These are phyloP conservation scores for Orbicella faveolata DNA, from an alignment of 64 coral and sea anemone genomes.

Conservation along the genomic window DNA sequence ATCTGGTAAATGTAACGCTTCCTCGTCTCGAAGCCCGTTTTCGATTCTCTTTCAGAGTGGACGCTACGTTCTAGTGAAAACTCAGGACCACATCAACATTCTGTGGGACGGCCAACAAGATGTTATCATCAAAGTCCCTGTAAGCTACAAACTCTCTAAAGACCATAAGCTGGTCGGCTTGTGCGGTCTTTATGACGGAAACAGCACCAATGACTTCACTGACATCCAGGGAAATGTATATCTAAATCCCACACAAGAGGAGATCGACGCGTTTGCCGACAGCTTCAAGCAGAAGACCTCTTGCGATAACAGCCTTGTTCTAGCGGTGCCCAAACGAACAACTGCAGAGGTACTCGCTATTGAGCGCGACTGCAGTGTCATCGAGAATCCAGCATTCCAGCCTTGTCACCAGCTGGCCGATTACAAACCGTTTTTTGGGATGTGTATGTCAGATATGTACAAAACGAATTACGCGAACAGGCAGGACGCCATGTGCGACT, in stretches of 20 bases:
- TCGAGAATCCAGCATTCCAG: constrained; percentile 12
- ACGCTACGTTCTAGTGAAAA: constrained; percentile 73
- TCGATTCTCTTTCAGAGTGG: constrained; percentile 59
- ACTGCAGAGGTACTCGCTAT: neutral
- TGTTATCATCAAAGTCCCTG: constrained; percentile 70
- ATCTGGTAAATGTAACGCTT: neutral
- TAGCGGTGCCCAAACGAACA: neutral
- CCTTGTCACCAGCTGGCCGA: constrained; percentile 28
- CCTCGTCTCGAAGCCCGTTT: neutral
- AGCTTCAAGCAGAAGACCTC: constrained; percentile 54
- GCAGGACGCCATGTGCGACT: constrained; percentile 70
- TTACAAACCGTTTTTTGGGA: constrained; percentile 39
- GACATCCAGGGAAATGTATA: constrained; percentile 29
- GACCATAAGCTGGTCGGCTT: constrained; percentile 61
- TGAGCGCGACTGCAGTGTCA: constrained; percentile 34
- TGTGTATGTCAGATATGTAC: constrained; percentile 85
- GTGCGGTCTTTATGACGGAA: constrained; percentile 86
- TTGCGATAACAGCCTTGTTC: neutral
- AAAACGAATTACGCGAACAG: constrained; percentile 56
- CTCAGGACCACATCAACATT: constrained; percentile 57
- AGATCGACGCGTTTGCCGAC: constrained; percentile 38
- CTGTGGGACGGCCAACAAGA: constrained; percentile 80
- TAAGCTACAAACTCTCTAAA: constrained; percentile 48
- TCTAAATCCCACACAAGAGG: neutral
- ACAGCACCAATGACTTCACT: constrained; percentile 69